Evolutionary conservation across 2,113 vertebrate species (phyloP).

Genomic region (Anseranas semipalmata): DNA sequence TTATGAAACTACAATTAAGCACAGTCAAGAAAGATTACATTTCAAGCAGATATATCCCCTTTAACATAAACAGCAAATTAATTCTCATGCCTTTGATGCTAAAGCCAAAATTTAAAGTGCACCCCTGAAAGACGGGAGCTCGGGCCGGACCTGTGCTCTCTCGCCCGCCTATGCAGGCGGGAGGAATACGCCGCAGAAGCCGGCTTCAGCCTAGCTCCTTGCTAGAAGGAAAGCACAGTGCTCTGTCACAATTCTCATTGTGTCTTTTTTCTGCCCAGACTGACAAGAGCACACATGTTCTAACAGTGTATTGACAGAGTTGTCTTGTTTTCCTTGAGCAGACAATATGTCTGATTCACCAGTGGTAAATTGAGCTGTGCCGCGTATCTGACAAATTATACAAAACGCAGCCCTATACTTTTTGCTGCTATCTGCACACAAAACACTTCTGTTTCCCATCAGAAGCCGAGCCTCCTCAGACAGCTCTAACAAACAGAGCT

Average conservation of each 20-base stretch:
- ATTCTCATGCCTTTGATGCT: conserved; percentile 19
- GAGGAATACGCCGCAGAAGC: not conserved
- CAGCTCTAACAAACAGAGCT: not conserved
- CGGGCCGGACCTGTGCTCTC: not conserved
- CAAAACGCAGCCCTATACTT: not conserved
- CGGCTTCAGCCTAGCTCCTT: not conserved
- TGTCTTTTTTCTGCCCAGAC: not conserved
- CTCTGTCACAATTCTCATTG: not conserved
- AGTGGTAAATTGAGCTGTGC: not conserved
- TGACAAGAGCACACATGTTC: conserved; percentile 19
- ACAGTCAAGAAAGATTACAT: conserved; percentile 16
- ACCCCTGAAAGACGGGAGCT: not conserved
- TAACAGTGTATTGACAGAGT: not conserved
- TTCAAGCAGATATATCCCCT: conserved; percentile 24
- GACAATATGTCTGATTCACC: not conserved
- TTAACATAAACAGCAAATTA: conserved; percentile 50
- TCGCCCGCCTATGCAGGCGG: not conserved
- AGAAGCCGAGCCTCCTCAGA: not conserved
- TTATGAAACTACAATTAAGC: conserved; percentile 51
- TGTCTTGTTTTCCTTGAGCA: not conserved
- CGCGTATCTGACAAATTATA: not conserved
- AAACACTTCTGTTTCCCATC: not conserved
- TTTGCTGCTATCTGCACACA: not conserved
- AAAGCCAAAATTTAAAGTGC: not conserved
- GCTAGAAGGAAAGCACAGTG: not conserved